Percentiles rank a stretch among this genome's conserved stretches.
phyloP scores from a whole-genome alignment of 2,888 invertebrate species.

The Drosophila silvestris region DNA sequence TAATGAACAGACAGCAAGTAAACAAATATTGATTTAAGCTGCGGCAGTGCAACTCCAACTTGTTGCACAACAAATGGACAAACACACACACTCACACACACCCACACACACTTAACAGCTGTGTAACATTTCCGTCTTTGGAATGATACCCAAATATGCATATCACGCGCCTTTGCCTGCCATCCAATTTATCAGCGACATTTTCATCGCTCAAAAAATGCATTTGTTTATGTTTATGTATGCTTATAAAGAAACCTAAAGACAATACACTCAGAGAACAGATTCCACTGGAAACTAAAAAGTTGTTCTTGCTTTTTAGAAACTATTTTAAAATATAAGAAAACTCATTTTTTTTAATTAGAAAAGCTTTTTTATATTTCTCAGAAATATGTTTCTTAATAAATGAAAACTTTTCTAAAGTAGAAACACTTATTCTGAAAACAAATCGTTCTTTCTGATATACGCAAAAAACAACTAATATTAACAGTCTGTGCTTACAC shows the following conservation, averaged over 20 bases:
- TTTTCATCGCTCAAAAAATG: slow-evolving; percentile 43
- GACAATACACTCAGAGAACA: slow-evolving; percentile 28
- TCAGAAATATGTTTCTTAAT: too few relatives aligned
- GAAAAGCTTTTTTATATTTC: too few relatives aligned
- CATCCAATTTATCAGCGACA: slow-evolving; percentile 67
- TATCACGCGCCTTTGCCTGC: slow-evolving; percentile 54
- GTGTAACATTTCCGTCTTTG: slow-evolving; percentile 65
- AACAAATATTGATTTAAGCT: slow-evolving; percentile 25
- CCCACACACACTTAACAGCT: slow-evolving; percentile 42
- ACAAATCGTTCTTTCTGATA: too few relatives aligned
- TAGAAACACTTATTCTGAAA: too few relatives aligned
- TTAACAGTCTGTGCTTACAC: not conserved
- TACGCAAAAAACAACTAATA: not conserved
- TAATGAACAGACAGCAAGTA: slow-evolving; percentile 26
- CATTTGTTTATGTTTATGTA: slow-evolving; percentile 8
- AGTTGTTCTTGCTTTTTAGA: not conserved
- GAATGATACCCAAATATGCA: slow-evolving; percentile 63
- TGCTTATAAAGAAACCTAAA: slow-evolving; percentile 3
- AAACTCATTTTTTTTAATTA: too few relatives aligned
- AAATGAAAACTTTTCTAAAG: too few relatives aligned
- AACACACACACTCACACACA: not conserved
- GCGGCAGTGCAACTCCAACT: slow-evolving; percentile 36
- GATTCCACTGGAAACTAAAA: not conserved
- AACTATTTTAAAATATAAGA: too few relatives aligned
- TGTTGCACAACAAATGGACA: slow-evolving; percentile 47